A percentile compares a stretch with the other conserved stretches of the same genome.
Evolutionary conservation across 2,113 vertebrate genomes (phyloP).

Genomic region (Pangasianodon gigas): DNA sequence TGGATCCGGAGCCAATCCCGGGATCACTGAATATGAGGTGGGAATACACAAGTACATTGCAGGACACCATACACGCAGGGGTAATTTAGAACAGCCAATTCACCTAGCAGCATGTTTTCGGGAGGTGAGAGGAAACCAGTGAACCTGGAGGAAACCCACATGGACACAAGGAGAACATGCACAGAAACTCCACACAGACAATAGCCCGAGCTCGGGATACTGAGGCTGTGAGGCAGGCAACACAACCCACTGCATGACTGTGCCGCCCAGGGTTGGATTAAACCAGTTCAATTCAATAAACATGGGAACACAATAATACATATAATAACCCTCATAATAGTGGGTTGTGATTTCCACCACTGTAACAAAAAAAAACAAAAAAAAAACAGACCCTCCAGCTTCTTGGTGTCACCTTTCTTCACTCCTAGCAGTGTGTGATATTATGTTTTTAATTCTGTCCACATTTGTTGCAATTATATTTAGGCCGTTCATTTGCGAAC

Average conservation of each 20-base stretch:
- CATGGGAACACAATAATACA: neutral
- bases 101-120: neutral
- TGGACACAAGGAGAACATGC: neutral
- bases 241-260: neutral
- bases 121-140: neutral
- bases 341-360: neutral
- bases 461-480: neutral
- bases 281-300: neutral
- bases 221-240: neutral
- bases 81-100: neutral
- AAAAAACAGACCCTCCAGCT: neutral
- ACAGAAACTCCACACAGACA: neutral
- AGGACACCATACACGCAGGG: neutral
- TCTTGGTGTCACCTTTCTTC: slow-evolving; percentile 24
- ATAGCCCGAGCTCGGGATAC: neutral
- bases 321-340: neutral
- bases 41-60: neutral
- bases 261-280: neutral
- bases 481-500: neutral
- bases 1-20: neutral
- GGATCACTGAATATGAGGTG: neutral
- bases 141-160: neutral
- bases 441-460: neutral
- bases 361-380: neutral
- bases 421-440: neutral